Evolutionary conservation across 2,797 vertebrate species (phyloP).

Genomic region (Enteromius paludinosus): DNA sequence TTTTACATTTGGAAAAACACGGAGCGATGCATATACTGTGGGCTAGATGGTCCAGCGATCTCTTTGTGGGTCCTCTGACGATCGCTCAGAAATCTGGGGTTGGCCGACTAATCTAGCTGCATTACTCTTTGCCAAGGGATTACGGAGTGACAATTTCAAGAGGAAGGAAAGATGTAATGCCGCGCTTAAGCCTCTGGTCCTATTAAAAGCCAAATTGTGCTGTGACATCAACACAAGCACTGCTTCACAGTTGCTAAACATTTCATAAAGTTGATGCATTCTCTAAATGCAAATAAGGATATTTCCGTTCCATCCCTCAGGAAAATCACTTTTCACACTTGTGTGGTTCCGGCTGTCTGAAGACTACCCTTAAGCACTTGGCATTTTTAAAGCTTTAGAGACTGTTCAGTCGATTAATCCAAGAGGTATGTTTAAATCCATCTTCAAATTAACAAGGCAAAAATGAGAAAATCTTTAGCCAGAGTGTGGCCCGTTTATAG

Average conservation of each 20-base stretch:
- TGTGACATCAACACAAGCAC: constrained; percentile 61
- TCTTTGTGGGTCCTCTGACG: constrained; percentile 28
- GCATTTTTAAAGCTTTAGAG: constrained; percentile 57
- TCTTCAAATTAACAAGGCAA: constrained; percentile 60
- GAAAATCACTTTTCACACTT: constrained; percentile 68
- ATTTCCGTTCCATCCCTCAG: constrained; percentile 59
- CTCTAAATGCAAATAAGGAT: constrained; percentile 64
- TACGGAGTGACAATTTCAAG: constrained; percentile 78
- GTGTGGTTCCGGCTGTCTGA: constrained; percentile 51
- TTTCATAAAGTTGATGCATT: constrained; percentile 69
- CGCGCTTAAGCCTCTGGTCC: constrained; percentile 66
- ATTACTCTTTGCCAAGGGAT: constrained; percentile 73
- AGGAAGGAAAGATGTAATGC: constrained; percentile 76
- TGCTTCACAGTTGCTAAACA: constrained; percentile 66
- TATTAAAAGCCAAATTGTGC: constrained; percentile 69
- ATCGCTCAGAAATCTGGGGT: constrained; percentile 55
- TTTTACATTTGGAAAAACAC: not conserved
- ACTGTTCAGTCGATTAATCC: constrained; percentile 60
- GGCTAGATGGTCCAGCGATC: constrained; percentile 25
- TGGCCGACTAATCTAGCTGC: constrained; percentile 64
- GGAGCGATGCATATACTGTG: not conserved
- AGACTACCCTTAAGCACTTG: constrained; percentile 48
- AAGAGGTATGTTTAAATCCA: constrained; percentile 60
- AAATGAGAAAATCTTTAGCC: constrained; percentile 59
- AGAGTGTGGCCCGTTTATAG: constrained; percentile 45